These are phyloP conservation scores for Tapirus indicus DNA, from an alignment of 2,797 vertebrate genomes.

Conservation along the genomic window DNA sequence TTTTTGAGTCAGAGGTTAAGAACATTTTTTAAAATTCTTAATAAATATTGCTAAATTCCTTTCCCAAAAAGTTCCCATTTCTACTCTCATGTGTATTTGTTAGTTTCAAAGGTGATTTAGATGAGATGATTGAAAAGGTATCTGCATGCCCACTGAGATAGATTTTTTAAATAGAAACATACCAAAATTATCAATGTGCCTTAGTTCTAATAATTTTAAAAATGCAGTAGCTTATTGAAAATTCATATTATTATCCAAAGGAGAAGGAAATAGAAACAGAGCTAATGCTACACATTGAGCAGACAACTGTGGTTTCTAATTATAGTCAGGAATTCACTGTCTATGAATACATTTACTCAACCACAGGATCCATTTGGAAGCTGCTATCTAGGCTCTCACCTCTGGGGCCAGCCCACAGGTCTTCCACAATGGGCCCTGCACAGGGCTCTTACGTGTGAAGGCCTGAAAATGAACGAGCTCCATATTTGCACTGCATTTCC, in stretches of 20 bases:
- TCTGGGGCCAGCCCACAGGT: fast-evolving
- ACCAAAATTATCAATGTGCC: neutral
- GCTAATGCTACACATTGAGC: neutral
- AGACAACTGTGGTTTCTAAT: neutral
- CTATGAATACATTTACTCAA: neutral
- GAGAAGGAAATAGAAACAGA: neutral
- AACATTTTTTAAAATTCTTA: neutral
- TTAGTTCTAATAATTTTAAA: neutral
- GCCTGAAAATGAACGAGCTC: neutral
- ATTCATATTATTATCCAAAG: neutral
- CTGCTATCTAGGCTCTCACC: neutral
- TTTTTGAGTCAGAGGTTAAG: neutral
- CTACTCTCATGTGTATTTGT: neutral
- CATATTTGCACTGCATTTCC: neutral
- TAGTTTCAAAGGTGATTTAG: neutral
- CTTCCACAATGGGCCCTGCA: neutral
- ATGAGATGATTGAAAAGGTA: neutral
- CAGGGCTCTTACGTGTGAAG: fast-evolving
- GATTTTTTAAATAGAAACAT: neutral
- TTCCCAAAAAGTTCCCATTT: neutral
- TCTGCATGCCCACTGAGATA: neutral
- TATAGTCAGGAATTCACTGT: neutral
- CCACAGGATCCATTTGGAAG: too few species aligned
- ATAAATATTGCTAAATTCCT: neutral
- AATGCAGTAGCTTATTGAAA: neutral